Evolutionary conservation across 92 coral and sea anemone genomes (phyloP), one percentile per base, ranked within the genome.

Genomic region (Siderastrea radians): DNA sequence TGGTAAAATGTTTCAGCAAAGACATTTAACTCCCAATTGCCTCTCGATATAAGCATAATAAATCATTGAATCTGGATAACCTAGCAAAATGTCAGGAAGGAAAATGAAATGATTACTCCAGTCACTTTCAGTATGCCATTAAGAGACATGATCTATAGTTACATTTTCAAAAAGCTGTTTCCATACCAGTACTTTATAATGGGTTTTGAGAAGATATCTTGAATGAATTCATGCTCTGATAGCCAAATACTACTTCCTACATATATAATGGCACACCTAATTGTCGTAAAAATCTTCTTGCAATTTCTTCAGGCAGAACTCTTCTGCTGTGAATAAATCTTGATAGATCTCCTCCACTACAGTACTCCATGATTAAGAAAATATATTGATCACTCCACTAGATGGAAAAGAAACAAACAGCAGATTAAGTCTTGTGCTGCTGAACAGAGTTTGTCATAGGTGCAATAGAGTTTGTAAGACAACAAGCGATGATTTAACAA

Each of bases 321-420:
- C 99, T 76, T 79, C 87, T 94, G 26, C 94, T 89, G 66, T 94
- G 99, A 60, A 98, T 98, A 87, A 98, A 98, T 81, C 93, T 96
- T 16, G 98, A 98, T 77, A 98, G 64, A 60, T 98, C 99, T 43
- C 99, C 99, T 49, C 99, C 99, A 89, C 99, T 96, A 75, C 99
- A 98, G 86, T 96, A 98, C 81, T 98, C 99, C 99, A 98, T 98
- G n/a, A 98, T 98, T n/a, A 98, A 78, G 89, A 98, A 98, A 16
- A 98, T 93, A 65, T 98, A 90, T 44, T 89, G 82, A 17, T 93
- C 93, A 91, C 96, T 92, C 99, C 99, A 98, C 99, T 98, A 81
- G 5, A 64, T 64, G 51, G 14, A 72, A 17, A 64, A 63, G 58
- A 7, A 88, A 69, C 10, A 14, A 26, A 26, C 3, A 1, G 19